phyloP scores from a whole-genome alignment of 1,140 invertebrate genomes.

The Pogonus chalceus region DNA sequence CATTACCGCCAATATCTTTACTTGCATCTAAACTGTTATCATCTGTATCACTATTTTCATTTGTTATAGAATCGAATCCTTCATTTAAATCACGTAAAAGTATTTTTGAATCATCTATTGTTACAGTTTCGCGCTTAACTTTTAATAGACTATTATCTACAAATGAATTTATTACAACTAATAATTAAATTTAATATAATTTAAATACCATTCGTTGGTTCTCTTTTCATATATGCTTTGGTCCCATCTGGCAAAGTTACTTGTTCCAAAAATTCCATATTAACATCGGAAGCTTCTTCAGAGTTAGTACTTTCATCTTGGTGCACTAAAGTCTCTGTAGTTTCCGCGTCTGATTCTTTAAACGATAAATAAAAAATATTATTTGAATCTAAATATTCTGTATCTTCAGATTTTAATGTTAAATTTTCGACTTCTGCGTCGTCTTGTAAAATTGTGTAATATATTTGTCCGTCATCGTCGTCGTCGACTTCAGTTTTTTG shows the following conservation, averaged over 20 bases:
- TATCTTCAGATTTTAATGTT: not conserved
- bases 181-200: not conserved
- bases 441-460: not conserved
- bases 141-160: not conserved
- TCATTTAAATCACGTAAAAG: not conserved
- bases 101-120: not conserved
- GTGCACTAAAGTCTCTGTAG: not conserved
- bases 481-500: not conserved
- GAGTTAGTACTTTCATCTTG: not conserved
- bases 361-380: not conserved
- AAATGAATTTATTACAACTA: slow-evolving; percentile 6
- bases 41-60: not conserved
- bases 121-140: not conserved
- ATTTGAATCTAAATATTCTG: not conserved
- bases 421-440: not conserved
- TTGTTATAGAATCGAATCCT: not conserved
- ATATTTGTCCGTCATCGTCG: not conserved
- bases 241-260: slow-evolving; percentile 34
- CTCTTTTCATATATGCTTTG: slow-evolving; percentile 32
- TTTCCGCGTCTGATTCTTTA: not conserved
- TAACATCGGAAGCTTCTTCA: not conserved
- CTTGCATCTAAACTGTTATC: not conserved
- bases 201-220: slow-evolving; percentile 20
- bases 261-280: not conserved
- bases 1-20: not conserved